These are phyloP conservation scores for Orchesella flavescens DNA, from an alignment of 2,888 invertebrate species.

Conservation along the genomic window DNA sequence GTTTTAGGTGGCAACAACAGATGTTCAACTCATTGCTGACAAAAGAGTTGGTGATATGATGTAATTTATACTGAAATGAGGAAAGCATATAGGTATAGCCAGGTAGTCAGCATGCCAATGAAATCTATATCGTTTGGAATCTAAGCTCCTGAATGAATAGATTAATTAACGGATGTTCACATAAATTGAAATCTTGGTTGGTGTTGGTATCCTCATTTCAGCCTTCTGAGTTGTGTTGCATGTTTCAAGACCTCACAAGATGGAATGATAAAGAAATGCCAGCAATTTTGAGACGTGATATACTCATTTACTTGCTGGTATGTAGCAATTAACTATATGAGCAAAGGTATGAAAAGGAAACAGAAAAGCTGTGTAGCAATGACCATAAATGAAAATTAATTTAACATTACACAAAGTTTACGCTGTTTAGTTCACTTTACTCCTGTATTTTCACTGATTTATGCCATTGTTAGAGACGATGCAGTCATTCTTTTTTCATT, in stretches of 20 bases:
- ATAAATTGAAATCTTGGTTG: conserved; percentile 45
- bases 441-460: no score
- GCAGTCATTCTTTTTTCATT: no score
- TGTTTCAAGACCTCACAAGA: conserved; percentile 50
- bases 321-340: conserved; percentile 38
- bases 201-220: conserved; percentile 12
- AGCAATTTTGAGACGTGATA: background rate
- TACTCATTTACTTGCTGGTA: background rate
- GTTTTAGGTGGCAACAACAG: conserved; percentile 1
- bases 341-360: conserved; percentile 9
- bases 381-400: conserved; percentile 8
- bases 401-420: conserved; percentile 3
- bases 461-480: no score
- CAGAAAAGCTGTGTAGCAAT: background rate
- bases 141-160: conserved; percentile 24
- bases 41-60: conserved; percentile 3
- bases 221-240: background rate
- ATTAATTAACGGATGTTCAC: conserved; percentile 50
- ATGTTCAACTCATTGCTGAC: background rate
- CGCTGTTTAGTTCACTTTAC: background rate
- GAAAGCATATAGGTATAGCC: conserved; percentile 17
- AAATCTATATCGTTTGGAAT: conserved; percentile 14
- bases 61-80: conserved; percentile 40
- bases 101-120: conserved; percentile 38
- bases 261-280: conserved; percentile 2